A percentile compares a stretch with the other conserved stretches of the same genome.
Evolutionary conservation across 1,140 invertebrate genomes (phyloP).

Genomic region (Telenomus remus): DNA sequence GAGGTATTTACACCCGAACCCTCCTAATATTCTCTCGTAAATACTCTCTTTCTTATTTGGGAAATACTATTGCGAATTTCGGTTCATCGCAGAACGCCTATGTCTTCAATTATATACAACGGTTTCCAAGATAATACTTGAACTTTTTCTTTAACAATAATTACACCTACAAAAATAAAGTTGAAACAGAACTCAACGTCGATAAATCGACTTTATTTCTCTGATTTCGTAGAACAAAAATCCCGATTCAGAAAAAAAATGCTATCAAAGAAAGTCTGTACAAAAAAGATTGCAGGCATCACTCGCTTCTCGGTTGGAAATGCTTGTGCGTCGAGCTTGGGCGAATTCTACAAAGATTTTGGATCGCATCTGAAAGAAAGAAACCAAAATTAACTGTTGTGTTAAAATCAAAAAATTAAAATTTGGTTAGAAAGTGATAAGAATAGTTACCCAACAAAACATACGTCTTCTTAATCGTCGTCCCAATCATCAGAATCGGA

Average conservation of each 20-base stretch:
- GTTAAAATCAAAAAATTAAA: not conserved
- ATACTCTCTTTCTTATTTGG: no score
- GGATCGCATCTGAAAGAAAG: conserved; percentile 1
- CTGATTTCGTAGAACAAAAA: conserved; percentile 7
- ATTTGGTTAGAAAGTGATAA: not conserved
- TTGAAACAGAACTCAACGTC: conserved; percentile 6
- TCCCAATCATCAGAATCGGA: conserved; percentile 82
- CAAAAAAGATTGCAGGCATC: not conserved
- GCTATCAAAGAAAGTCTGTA: conserved; percentile 10
- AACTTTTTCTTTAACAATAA: no score
- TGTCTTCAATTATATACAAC: no score
- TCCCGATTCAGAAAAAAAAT: conserved; percentile 5
- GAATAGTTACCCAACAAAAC: conserved; percentile 25
- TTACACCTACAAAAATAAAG: not conserved
- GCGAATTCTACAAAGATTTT: conserved; percentile 7
- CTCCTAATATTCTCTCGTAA: no score
- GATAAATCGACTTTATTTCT: conserved; percentile 15
- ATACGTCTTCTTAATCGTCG: no score
- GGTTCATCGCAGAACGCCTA: no score
- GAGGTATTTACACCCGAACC: no score
- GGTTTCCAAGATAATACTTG: no score
- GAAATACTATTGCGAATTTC: no score
- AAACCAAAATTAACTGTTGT: no score
- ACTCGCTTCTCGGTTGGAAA: no score
- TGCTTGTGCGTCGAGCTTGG: not conserved